Evolutionary conservation across 2,888 invertebrate species (phyloP).

Genomic region (Schrankia costaestrigalis): DNA sequence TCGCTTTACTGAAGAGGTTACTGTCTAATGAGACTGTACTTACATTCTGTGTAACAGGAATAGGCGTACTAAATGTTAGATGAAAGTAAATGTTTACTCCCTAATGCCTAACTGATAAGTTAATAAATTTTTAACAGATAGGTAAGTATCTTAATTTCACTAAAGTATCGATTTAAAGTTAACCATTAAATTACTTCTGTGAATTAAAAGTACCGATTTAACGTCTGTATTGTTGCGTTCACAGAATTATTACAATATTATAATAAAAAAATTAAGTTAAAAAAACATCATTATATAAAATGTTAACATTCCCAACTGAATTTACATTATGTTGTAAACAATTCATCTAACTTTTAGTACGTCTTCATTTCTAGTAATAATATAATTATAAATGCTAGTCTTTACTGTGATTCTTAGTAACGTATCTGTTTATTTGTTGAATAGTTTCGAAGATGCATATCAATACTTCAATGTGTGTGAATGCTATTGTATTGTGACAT

Average conservation of each 20-base stretch:
- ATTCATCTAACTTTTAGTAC: slow-evolving; percentile 16
- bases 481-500: slow-evolving; percentile 27
- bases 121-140: too few species aligned
- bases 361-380: slow-evolving; percentile 22
- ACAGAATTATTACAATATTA: too few species aligned
- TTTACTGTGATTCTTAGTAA: slow-evolving; percentile 66
- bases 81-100: not conserved
- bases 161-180: too few species aligned
- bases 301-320: not conserved
- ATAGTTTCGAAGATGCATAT: slow-evolving; percentile 54
- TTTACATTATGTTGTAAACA: not conserved
- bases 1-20: slow-evolving; percentile 90
- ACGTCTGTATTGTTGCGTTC: too few species aligned
- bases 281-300: too few species aligned
- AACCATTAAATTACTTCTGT: too few species aligned
- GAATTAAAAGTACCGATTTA: too few species aligned
- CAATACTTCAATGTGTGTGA: slow-evolving; percentile 41
- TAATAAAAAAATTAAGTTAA: too few species aligned
- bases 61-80: slow-evolving; percentile 13
- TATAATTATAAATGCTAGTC: slow-evolving; percentile 65
- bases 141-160: too few species aligned
- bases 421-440: slow-evolving; percentile 27
- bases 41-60: slow-evolving; percentile 26
- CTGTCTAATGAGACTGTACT: slow-evolving; percentile 81
- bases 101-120: too few species aligned